Evolutionary conservation across 2,113 vertebrate genomes (phyloP).

Genomic region (Pomatostomus ruficeps): DNA sequence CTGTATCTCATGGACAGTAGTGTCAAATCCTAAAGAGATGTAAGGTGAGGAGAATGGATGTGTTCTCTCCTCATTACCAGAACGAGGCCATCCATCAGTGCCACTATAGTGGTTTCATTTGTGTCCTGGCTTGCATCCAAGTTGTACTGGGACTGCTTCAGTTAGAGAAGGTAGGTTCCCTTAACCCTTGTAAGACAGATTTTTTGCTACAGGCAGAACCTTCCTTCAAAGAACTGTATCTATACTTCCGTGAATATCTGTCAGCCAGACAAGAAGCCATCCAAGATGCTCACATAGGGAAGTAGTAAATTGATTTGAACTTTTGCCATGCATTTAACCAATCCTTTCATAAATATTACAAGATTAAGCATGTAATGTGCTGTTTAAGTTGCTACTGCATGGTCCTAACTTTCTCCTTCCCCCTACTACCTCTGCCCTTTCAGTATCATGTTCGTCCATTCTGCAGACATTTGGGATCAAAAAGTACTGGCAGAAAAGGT

Average conservation of each 20-base stretch:
- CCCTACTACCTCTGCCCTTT: not conserved
- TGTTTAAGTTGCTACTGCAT: not conserved
- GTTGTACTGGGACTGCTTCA: not conserved
- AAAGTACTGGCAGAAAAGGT: not conserved
- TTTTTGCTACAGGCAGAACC: not conserved
- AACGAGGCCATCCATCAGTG: not conserved
- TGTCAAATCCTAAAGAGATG: slow-evolving; percentile 1
- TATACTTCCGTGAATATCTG: not conserved
- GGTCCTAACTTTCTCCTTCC: not conserved
- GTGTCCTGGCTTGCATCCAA: not conserved
- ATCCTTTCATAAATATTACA: not conserved
- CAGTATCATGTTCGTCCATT: not conserved
- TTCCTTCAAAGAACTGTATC: not conserved
- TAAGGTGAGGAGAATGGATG: not conserved
- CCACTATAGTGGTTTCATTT: not conserved
- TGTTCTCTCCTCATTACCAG: not conserved
- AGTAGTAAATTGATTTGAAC: not conserved
- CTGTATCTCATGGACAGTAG: not conserved
- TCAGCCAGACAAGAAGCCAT: not conserved
- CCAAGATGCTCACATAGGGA: not conserved
- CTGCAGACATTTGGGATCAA: not conserved
- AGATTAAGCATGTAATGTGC: not conserved
- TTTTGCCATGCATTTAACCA: not conserved
- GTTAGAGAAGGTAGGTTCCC: not conserved
- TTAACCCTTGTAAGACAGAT: not conserved